Conservation (phyloP, 64 coral and sea anemone genomes). For the Montipora efflorescens region DNA sequence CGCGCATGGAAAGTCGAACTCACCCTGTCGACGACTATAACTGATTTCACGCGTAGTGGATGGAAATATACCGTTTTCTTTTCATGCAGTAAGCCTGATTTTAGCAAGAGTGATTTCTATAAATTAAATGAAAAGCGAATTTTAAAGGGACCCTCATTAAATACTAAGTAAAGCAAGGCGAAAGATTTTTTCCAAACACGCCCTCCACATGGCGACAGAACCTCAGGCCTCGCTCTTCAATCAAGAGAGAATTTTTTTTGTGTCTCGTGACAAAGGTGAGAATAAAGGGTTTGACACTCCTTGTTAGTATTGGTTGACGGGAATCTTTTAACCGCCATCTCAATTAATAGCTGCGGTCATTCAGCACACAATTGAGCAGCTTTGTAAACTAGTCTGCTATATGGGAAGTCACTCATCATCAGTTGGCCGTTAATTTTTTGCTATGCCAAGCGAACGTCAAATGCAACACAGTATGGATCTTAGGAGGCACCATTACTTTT, state of each 20-base stretch:
- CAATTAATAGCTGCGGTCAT: slow-evolving; percentile 42
- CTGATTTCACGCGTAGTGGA: neutral
- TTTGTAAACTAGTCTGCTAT: slow-evolving; percentile 49
- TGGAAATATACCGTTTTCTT: neutral
- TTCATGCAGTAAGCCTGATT: neutral
- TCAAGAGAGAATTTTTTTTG: slow-evolving; percentile 22
- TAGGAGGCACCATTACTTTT: slow-evolving; percentile 9
- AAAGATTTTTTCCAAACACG: neutral
- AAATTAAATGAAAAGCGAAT: neutral
- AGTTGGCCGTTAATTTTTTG: slow-evolving; percentile 5
- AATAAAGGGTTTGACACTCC: slow-evolving; percentile 27
- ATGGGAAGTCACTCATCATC: slow-evolving; percentile 11
- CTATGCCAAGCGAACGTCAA: neutral
- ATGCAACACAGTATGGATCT: slow-evolving; percentile 18
- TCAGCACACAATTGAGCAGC: slow-evolving; percentile 58
- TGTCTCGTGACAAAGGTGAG: neutral
- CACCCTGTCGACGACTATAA: too few relatives aligned
- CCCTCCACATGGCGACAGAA: slow-evolving; percentile 14
- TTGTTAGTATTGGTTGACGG: slow-evolving; percentile 28
- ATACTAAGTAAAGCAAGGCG: neutral
- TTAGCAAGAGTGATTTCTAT: neutral
- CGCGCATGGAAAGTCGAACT: too few relatives aligned
- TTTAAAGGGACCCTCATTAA: neutral
- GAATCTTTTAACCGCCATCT: slow-evolving; percentile 11
- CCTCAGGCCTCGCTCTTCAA: neutral